Percentiles rank a stretch among this genome's conserved stretches.
Conservation (phyloP, 2,888 invertebrate species). For the Muscina levida region DNA sequence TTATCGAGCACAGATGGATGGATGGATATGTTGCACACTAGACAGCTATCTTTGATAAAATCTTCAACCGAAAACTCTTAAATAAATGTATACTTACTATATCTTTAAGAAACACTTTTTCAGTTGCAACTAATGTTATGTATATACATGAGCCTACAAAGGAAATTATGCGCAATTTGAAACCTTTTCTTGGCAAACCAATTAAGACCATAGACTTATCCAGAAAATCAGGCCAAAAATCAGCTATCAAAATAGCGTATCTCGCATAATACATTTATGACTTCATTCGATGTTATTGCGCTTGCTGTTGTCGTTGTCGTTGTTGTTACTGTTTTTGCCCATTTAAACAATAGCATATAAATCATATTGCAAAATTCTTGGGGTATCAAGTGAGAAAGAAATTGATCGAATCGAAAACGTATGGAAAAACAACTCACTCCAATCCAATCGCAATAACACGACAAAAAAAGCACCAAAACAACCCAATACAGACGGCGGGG, state of each 20-base stretch:
- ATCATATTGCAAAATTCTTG: constrained; percentile 65
- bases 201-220: constrained; percentile 28
- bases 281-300: background rate
- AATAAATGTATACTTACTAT: background rate
- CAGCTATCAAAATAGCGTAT: constrained; percentile 33
- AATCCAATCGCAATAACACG: constrained; percentile 17
- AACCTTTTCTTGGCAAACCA: constrained; percentile 12
- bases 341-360: constrained; percentile 31
- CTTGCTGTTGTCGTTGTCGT: background rate
- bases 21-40: constrained; percentile 3
- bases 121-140: no score
- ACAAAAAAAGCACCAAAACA: background rate
- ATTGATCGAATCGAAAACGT: constrained; percentile 25
- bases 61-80: background rate
- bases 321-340: constrained; percentile 1
- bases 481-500: background rate
- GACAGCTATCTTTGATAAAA: background rate
- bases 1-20: constrained; percentile 45
- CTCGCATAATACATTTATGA: constrained; percentile 34
- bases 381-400: constrained; percentile 65
- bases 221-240: constrained; percentile 55
- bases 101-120: background rate
- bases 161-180: constrained; percentile 3
- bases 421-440: constrained; percentile 28
- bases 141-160: background rate